These are phyloP conservation scores for Lethrus apterus DNA, from an alignment of 1,140 invertebrate species.

Conservation along the genomic window DNA sequence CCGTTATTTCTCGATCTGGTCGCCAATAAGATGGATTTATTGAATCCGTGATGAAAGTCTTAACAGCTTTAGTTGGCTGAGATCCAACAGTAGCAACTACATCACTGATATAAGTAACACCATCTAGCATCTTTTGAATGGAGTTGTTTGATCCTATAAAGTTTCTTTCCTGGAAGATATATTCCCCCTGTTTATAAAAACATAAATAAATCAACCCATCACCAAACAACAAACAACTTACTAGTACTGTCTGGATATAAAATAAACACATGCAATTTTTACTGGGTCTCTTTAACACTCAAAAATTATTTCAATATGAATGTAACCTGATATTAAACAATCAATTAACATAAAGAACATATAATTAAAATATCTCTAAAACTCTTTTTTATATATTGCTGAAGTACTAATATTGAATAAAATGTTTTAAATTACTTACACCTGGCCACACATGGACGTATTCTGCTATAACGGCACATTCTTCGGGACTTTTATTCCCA, in stretches of 20 bases:
- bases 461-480: conserved; percentile 52
- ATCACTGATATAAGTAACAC: conserved; percentile 63
- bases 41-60: conserved; percentile 69
- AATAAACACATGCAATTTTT: no score
- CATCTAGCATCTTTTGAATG: conserved; percentile 67
- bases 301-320: no score
- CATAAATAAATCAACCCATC: no score
- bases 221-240: no score
- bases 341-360: no score
- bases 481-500: conserved; percentile 71
- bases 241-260: no score
- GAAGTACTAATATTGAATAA: no score
- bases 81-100: conserved; percentile 60
- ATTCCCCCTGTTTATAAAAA: conserved; percentile 31
- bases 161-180: conserved; percentile 35
- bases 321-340: no score
- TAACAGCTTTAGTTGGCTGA: conserved; percentile 60
- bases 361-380: no score
- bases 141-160: conserved; percentile 53
- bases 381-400: no score
- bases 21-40: conserved; percentile 76
- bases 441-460: conserved; percentile 75
- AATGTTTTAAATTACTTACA: conserved; percentile 44
- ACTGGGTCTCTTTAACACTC: no score
- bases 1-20: conserved; percentile 67